Evolutionary conservation across 2,113 vertebrate species (phyloP).

Genomic region (Cervus canadensis): DNA sequence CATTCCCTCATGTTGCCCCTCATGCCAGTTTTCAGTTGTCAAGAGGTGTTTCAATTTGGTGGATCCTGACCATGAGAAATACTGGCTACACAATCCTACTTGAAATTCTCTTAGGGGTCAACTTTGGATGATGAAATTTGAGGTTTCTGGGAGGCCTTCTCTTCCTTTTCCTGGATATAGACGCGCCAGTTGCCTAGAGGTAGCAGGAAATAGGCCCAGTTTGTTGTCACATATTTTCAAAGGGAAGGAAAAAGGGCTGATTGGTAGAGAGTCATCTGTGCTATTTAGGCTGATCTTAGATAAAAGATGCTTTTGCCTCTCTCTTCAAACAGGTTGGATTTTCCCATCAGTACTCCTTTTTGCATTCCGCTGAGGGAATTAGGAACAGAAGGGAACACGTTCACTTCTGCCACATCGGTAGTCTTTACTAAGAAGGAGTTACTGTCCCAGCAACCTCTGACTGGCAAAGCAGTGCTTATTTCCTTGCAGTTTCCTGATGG

Average conservation of each 20-base stretch:
- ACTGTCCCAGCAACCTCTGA: background rate
- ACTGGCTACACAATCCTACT: background rate
- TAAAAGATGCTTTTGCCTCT: background rate
- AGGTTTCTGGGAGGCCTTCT: background rate
- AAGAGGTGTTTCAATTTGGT: background rate
- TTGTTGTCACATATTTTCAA: background rate
- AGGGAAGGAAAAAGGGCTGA: background rate
- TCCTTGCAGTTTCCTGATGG: too few relatives aligned
- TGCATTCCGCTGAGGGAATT: fast-evolving
- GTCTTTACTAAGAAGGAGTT: too few relatives aligned
- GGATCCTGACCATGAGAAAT: background rate
- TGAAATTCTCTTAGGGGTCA: background rate
- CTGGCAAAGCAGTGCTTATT: background rate
- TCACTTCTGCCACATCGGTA: too few relatives aligned
- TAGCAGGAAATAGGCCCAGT: background rate
- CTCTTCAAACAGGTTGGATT: background rate
- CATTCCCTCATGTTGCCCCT: background rate
- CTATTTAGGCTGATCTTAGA: background rate
- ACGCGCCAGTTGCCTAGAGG: too few relatives aligned
- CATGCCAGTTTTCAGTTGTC: fast-evolving
- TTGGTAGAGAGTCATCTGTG: background rate
- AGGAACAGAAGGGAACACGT: background rate
- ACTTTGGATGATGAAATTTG: background rate
- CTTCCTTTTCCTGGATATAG: background rate
- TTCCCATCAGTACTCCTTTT: background rate